These are phyloP conservation scores for Drosophila anceps DNA, from an alignment of 2,888 invertebrate genomes.

Conservation along the genomic window DNA sequence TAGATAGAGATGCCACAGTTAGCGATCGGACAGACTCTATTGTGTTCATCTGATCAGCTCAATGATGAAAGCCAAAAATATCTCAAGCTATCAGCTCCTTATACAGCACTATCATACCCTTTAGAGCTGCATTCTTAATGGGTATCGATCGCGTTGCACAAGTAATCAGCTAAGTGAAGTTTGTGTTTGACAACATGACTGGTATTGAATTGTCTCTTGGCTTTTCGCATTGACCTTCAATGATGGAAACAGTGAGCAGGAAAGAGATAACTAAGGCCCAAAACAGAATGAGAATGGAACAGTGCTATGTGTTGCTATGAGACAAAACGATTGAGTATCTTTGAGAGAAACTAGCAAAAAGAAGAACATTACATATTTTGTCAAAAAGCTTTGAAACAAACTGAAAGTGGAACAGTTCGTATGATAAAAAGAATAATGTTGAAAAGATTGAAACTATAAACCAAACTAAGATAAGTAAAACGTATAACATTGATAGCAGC, in stretches of 20 bases:
- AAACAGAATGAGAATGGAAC: neutral
- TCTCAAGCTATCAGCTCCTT: no score
- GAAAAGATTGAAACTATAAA: neutral
- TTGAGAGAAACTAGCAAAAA: neutral
- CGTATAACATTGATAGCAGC: neutral
- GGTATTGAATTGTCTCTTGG: neutral
- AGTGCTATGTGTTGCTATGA: neutral
- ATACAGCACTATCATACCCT: neutral
- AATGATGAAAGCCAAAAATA: neutral
- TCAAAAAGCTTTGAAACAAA: neutral
- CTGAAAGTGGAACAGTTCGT: neutral
- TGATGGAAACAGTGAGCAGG: neutral
- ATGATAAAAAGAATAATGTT: neutral
- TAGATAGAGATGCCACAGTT: no score
- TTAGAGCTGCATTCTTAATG: neutral
- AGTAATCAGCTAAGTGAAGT: conserved; percentile 7
- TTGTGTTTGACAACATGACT: neutral
- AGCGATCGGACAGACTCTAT: neutral
- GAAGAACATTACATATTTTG: neutral
- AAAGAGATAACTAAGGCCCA: neutral
- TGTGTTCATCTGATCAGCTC: neutral
- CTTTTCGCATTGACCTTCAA: neutral
- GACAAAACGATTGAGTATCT: neutral
- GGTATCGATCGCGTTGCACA: neutral
- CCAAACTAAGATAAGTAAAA: neutral